phyloP scores from a whole-genome alignment of 2,113 vertebrate species.

The Hemibagrus wyckioides region DNA sequence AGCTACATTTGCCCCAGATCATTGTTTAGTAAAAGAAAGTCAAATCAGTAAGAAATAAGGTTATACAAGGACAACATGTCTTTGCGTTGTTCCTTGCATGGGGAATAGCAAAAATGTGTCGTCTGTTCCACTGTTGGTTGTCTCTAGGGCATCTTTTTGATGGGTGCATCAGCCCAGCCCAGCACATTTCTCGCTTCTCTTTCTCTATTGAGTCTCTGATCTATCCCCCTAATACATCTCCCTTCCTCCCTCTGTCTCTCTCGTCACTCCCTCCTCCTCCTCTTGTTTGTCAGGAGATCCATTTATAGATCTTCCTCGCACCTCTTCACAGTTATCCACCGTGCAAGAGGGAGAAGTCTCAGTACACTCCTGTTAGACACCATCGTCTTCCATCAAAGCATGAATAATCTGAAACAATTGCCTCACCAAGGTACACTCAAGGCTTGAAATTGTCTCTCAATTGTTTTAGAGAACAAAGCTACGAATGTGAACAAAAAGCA shows the following conservation, averaged over 20 bases:
- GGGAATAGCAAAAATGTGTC: background rate
- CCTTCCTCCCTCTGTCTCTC: conserved; percentile 6
- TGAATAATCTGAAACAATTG: conserved; percentile 48
- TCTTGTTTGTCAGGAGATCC: conserved; percentile 46
- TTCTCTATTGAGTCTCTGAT: conserved; percentile 22
- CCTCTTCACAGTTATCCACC: conserved; percentile 27
- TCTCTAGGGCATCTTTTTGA: conserved; percentile 31
- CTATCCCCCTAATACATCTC: conserved; percentile 36
- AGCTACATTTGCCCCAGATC: background rate
- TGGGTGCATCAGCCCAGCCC: conserved; percentile 23
- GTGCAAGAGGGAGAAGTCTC: conserved; percentile 25
- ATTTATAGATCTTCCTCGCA: conserved; percentile 38
- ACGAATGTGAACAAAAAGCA: conserved; percentile 3
- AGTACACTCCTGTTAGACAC: conserved; percentile 28
- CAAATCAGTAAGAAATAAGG: conserved; percentile 15
- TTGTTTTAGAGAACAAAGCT: conserved; percentile 43
- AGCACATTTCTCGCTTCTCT: conserved; percentile 24
- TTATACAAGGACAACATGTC: conserved; percentile 1
- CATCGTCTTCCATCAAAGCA: conserved; percentile 36
- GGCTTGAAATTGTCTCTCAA: conserved; percentile 38
- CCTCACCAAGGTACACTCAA: conserved; percentile 31
- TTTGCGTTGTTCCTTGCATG: background rate
- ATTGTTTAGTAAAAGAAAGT: background rate
- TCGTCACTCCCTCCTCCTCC: conserved; percentile 28
- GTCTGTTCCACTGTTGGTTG: conserved; percentile 8